Evolutionary conservation across 2,113 vertebrate genomes (phyloP).

Genomic region (Ranitomeya variabilis): DNA sequence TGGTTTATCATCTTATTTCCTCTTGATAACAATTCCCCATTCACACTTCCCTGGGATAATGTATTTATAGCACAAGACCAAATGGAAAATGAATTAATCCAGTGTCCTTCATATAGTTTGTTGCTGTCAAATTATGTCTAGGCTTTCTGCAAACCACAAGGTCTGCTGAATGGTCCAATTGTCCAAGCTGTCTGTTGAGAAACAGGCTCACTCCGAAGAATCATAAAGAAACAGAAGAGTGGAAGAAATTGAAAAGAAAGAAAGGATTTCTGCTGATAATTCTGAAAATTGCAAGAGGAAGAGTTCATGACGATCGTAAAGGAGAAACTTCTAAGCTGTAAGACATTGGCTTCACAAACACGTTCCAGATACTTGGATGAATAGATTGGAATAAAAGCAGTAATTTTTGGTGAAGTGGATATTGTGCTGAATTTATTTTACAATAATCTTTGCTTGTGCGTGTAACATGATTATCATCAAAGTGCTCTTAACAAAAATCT

Average conservation of each 20-base stretch:
- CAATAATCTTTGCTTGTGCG: no score
- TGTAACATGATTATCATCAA: no score
- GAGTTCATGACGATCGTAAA: constrained; percentile 8
- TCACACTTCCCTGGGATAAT: constrained; percentile 6
- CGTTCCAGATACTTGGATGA: background rate
- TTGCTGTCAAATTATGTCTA: constrained; percentile 40
- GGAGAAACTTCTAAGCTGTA: background rate
- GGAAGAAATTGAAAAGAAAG: constrained; percentile 4
- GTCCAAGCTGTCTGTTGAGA: constrained; percentile 9
- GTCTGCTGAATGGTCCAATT: constrained; percentile 11
- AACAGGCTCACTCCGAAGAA: constrained; percentile 9
- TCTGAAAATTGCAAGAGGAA: background rate
- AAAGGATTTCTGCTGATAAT: constrained; percentile 3
- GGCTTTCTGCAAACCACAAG: constrained; percentile 30
- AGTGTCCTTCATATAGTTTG: constrained; percentile 16
- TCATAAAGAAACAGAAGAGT: background rate
- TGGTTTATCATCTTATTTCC: constrained; percentile 17
- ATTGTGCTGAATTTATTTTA: background rate
- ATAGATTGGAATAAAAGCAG: background rate
- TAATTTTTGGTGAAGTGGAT: background rate
- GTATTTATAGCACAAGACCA: constrained; percentile 33
- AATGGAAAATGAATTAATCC: constrained; percentile 40
- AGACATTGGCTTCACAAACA: background rate
- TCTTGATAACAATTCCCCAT: background rate
- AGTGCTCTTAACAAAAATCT: no score